Base-by-base conservation (phyloP, 2,888 invertebrate species). In the Corbicula japonica region DNA sequence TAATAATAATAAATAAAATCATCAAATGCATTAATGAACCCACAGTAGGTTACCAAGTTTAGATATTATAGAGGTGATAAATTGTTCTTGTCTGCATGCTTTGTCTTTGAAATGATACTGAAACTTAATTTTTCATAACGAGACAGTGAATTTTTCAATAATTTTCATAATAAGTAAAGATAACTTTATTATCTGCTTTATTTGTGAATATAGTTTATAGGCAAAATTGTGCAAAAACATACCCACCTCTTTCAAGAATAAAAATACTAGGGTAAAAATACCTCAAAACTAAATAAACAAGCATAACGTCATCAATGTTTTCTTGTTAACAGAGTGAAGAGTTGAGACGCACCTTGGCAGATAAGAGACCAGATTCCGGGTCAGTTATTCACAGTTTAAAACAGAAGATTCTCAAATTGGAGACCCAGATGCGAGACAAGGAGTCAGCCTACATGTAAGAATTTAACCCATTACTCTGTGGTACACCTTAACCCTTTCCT, bases 391-490 rank as follows among this genome's bases (percentile, higher is more conserved):
- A 93, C 74, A 91, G 92, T 77, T 80, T 93, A 15, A 93, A 93
- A 81, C 93, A 93, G 87, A 92, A 92, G 84, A 92, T 93, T 63
- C 85, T 93, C 35, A 92, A 92, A 79, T 83, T 93, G 30, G 93
- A 93, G 70, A 91, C 91, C 63, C 92, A 93, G 76, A 86, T 92
- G 52, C 86, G 89, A 61, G 92, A 93, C 41, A 91, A 90, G 81
- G 93, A 93, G 71, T 65, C 89, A n/a, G 84, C 89, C 6, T 89
- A 88, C 73, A 86, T 79, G 93, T 93, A 84, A 87, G 91, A 35
- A 18, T 2, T 35, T 28, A 8, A 8, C 35, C 12, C n/a, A n/a
- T n/a, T n/a, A n/a, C n/a, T n/a, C n/a, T n/a, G n/a, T n/a, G n/a
- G n/a, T n/a, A n/a, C n/a, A n/a, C n/a, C n/a, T n/a, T n/a, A n/a